These are phyloP conservation scores for Ammodytes marinus DNA, from an alignment of 2,113 vertebrate species.

Conservation along the genomic window DNA sequence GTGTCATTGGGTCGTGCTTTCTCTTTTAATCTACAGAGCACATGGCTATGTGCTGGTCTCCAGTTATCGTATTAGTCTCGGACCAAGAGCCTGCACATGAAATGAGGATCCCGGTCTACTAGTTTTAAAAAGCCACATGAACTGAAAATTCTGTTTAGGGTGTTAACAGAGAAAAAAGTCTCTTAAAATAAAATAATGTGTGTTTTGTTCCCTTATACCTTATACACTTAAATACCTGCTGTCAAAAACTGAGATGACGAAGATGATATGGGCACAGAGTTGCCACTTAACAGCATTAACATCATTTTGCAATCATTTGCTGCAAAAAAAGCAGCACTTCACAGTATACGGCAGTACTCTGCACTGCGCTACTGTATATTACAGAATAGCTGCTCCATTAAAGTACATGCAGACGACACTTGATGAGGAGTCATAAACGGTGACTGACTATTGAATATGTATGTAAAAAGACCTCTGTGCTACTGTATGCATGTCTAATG, in stretches of 20 bases:
- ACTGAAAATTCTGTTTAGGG: neutral
- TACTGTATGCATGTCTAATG: constrained; percentile 40
- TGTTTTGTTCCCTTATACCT: neutral
- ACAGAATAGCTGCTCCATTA: neutral
- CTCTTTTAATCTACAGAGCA: neutral
- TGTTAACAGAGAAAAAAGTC: neutral
- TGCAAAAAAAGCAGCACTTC: neutral
- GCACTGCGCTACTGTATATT: neutral
- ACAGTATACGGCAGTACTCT: neutral
- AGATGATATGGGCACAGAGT: neutral
- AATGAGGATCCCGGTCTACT: neutral
- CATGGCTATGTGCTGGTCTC: neutral
- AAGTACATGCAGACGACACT: neutral
- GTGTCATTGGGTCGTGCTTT: neutral
- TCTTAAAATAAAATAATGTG: neutral
- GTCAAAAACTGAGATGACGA: no score
- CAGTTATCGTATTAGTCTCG: neutral
- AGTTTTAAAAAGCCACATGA: neutral
- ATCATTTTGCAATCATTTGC: neutral
- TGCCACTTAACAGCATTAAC: no score
- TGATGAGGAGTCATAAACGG: neutral
- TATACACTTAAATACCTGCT: neutral
- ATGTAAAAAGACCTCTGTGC: neutral
- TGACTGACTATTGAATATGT: constrained; percentile 14
- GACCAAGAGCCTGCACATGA: neutral